Evolutionary conservation across 2,113 vertebrate species (phyloP).

Genomic region (Sclerurus mexicanus): DNA sequence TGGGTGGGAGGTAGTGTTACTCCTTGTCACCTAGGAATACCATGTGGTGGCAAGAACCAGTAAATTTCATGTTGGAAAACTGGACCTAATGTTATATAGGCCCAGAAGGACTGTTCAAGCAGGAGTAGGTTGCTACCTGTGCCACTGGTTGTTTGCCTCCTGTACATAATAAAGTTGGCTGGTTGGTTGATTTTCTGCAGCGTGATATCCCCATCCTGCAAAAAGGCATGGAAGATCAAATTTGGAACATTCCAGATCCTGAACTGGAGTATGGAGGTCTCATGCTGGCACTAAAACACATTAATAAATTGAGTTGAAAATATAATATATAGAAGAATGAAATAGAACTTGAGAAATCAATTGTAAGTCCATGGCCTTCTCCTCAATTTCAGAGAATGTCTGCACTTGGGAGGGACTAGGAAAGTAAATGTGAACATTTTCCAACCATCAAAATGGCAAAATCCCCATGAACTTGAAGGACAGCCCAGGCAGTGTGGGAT

Average conservation of each 20-base stretch:
- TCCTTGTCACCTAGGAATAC: not conserved
- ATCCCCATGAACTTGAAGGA: not conserved
- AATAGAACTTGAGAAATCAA: not conserved
- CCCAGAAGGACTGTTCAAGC: not conserved
- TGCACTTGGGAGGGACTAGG: not conserved
- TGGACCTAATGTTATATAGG: not conserved
- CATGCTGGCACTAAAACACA: not conserved
- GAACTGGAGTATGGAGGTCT: not conserved
- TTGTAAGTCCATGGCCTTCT: not conserved
- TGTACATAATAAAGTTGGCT: not conserved
- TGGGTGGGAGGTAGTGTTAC: not conserved
- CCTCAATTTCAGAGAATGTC: not conserved
- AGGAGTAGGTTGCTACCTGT: not conserved
- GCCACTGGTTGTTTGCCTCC: not conserved
- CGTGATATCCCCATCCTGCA: not conserved
- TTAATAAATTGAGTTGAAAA: not conserved
- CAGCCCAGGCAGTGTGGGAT: not conserved
- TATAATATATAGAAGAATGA: not conserved
- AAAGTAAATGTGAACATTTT: not conserved
- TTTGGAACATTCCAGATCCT: not conserved
- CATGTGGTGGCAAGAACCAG: rapidly evolving
- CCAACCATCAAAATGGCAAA: not conserved
- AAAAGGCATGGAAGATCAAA: not conserved
- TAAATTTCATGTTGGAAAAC: not conserved
- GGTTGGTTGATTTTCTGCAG: not conserved